Conservation (phyloP, 2,113 vertebrate genomes). For the Suncus etruscus region DNA sequence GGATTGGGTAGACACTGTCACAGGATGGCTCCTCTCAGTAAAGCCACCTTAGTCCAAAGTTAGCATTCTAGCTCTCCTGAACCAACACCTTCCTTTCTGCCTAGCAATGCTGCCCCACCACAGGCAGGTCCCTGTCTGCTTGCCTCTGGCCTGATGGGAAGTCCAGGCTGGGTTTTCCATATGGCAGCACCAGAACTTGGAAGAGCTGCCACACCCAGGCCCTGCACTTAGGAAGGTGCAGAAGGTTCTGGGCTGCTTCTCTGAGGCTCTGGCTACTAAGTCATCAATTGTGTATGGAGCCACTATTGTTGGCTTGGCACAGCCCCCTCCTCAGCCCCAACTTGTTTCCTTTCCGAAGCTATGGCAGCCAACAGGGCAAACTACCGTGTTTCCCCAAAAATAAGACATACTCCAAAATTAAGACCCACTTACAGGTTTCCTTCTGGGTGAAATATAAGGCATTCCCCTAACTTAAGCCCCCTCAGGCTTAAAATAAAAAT, state of each 20-base stretch:
- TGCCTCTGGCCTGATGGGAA: background rate
- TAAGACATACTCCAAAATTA: too few species aligned
- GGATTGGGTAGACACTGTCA: background rate
- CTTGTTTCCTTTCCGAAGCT: background rate
- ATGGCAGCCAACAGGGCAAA: background rate
- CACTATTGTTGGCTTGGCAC: background rate
- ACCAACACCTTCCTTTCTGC: background rate
- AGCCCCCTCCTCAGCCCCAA: background rate
- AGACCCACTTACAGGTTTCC: too few species aligned
- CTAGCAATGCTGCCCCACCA: background rate
- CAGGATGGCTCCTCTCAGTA: background rate
- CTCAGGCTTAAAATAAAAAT: too few species aligned
- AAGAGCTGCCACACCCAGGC: slow-evolving; percentile 29
- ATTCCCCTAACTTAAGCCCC: too few species aligned
- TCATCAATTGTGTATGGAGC: background rate
- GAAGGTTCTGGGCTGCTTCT: slow-evolving; percentile 35
- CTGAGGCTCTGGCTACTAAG: background rate
- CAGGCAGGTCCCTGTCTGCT: background rate
- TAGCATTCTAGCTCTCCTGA: background rate
- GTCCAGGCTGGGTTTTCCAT: slow-evolving; percentile 76
- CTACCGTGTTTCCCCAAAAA: too few species aligned
- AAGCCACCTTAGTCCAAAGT: slow-evolving; percentile 25
- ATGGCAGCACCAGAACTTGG: slow-evolving; percentile 37
- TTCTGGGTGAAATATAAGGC: too few species aligned
- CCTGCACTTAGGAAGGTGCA: background rate